Evolutionary conservation across 2,113 vertebrate species (phyloP).

Genomic region (Halcyon malimbica): DNA sequence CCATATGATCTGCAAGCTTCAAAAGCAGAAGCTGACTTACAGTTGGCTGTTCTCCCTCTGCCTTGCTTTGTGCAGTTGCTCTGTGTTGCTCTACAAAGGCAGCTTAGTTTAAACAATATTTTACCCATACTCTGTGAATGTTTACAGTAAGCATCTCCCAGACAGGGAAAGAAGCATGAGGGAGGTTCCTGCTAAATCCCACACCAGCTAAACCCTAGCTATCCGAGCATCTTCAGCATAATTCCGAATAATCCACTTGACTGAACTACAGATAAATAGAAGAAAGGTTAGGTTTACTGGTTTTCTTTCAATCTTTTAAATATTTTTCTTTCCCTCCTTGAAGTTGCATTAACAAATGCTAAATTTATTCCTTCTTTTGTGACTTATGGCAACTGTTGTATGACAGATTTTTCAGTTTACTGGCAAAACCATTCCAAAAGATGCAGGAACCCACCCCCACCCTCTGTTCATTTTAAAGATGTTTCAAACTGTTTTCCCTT

Average conservation of each 20-base stretch:
- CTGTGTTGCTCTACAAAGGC: neutral
- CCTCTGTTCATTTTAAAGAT: neutral
- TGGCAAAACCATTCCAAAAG: neutral
- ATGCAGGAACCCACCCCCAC: rapidly evolving
- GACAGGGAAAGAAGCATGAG: neutral
- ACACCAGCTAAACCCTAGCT: neutral
- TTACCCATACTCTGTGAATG: neutral
- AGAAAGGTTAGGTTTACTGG: neutral
- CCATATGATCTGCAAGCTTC: neutral
- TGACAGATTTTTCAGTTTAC: neutral
- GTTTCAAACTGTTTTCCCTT: neutral
- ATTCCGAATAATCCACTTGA: neutral
- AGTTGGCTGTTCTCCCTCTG: neutral
- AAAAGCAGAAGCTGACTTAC: neutral
- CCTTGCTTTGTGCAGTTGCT: neutral
- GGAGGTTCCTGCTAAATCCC: neutral
- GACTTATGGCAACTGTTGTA: neutral
- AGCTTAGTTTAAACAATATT: neutral
- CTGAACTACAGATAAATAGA: neutral
- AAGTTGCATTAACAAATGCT: neutral
- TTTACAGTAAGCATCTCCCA: neutral
- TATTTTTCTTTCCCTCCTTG: neutral
- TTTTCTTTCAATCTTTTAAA: neutral
- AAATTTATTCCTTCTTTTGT: neutral
- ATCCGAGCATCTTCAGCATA: neutral